Evolutionary conservation across 2,888 invertebrate species (phyloP), one percentile per base, ranked within the genome.

Genomic region (Athripsodes cinereus): DNA sequence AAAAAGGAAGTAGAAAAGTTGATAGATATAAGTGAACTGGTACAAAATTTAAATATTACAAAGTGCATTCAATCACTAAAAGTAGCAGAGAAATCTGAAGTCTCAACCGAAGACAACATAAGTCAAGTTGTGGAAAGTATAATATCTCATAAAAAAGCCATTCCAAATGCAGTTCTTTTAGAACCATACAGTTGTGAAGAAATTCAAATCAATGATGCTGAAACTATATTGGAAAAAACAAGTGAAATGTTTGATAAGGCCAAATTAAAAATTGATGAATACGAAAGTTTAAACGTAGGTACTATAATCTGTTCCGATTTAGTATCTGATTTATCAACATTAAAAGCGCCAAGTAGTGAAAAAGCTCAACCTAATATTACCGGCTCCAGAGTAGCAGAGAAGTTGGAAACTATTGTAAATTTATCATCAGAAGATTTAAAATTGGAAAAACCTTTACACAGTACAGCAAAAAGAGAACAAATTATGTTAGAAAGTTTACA

Each of bases 401-500:
- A 61, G 35, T 58, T 58, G 2, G 63, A 63, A 55, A 51, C 53
- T 5, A 44, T 63, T 26, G 22, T 57, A 18, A 34, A 55, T 22
- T 31, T 19, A 20, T 40, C 19, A 18, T 57, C 57, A 2, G 53
- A 53, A 22, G 61, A 63, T 22, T 54, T 64, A 67, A 53, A 57
- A 8, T 67, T 71, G n/a, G 65, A 65, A 52, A 65, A 63, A 59
- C 64, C 74, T 46, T 58, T 64, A 20, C 65, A 67, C 22, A 64
- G 64, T 34, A 66, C 68, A 57, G 82, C 82, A 3, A 68, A 69
- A 63, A 59, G 73, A n/a, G 74, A 73, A 55, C 80, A 75, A 65
- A 72, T 74, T 46, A 73, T 76, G 26, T 71, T 77, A 55, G 80
- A 81, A 67, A 76, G 83, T 66, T 64, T 86, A 40, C 74, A 80